These are phyloP conservation scores for Chlorocebus sabaeus DNA, from an alignment of 2,113 vertebrate species.

Conservation along the genomic window DNA sequence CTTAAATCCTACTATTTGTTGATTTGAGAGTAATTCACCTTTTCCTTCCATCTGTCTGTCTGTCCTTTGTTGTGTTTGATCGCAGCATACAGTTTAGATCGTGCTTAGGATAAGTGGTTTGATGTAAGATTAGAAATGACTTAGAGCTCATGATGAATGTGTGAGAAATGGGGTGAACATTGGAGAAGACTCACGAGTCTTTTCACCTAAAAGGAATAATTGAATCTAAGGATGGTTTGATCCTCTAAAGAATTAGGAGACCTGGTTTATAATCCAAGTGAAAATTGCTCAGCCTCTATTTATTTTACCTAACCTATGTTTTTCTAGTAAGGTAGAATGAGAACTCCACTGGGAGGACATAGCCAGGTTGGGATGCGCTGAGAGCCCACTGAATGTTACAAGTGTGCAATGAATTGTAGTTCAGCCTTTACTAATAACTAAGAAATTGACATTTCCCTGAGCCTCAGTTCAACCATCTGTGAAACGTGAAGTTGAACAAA, in stretches of 20 bases:
- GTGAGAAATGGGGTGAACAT: not conserved
- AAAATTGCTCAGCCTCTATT: not conserved
- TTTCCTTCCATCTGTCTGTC: not conserved
- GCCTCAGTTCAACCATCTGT: not conserved
- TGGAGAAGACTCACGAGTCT: not conserved
- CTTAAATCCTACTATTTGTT: not conserved
- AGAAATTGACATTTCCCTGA: not conserved
- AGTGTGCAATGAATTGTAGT: not conserved
- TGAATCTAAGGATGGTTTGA: not conserved
- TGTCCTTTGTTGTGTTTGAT: not conserved
- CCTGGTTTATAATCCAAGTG: not conserved
- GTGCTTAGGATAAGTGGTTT: not conserved
- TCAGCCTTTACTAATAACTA: not conserved
- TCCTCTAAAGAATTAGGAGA: not conserved
- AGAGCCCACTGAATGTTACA: not conserved
- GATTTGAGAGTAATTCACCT: not conserved
- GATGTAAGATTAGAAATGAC: not conserved
- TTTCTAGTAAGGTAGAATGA: not conserved
- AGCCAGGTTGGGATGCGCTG: not conserved
- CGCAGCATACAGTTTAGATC: not conserved
- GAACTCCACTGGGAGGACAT: not conserved
- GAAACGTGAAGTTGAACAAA: not conserved
- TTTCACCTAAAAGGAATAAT: not conserved
- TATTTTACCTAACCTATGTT: not conserved
- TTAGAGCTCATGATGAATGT: not conserved